Conservation (phyloP, 2,888 invertebrate species). For the Trachelus iudaicus region DNA sequence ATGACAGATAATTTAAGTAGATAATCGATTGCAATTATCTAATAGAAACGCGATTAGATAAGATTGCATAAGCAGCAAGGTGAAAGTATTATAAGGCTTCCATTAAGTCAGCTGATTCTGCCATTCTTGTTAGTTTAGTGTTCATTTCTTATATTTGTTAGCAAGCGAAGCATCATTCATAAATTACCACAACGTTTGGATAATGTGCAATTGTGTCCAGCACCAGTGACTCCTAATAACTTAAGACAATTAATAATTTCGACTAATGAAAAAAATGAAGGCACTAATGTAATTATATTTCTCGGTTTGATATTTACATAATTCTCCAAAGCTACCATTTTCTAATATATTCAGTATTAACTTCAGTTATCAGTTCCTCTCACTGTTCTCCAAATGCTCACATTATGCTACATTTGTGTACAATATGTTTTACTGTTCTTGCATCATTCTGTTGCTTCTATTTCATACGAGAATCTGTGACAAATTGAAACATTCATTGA, state of each 20-base stretch:
- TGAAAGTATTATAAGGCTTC: constrained; percentile 15
- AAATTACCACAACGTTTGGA: neutral
- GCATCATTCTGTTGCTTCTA: neutral
- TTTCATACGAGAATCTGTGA: neutral
- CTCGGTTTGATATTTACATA: neutral
- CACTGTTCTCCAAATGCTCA: neutral
- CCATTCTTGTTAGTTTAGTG: constrained; percentile 1
- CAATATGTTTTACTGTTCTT: neutral
- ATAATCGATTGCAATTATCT: neutral
- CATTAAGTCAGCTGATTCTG: constrained; percentile 13
- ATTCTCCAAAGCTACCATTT: neutral
- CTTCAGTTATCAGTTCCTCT: neutral
- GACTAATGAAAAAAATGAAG: constrained; percentile 19
- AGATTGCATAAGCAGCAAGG: constrained; percentile 6
- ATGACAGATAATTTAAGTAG: neutral
- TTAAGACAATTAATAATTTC: neutral
- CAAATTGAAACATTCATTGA: neutral
- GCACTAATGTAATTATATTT: constrained; percentile 16
- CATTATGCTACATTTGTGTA: neutral
- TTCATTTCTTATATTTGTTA: neutral
- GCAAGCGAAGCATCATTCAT: neutral
- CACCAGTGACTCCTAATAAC: neutral
- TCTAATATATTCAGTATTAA: neutral
- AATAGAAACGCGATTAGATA: constrained; percentile 10
- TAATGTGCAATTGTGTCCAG: neutral